Percentiles rank a stretch among this genome's conserved stretches.
Conservation (phyloP, 2,113 vertebrate genomes). For the Passer montanus region DNA sequence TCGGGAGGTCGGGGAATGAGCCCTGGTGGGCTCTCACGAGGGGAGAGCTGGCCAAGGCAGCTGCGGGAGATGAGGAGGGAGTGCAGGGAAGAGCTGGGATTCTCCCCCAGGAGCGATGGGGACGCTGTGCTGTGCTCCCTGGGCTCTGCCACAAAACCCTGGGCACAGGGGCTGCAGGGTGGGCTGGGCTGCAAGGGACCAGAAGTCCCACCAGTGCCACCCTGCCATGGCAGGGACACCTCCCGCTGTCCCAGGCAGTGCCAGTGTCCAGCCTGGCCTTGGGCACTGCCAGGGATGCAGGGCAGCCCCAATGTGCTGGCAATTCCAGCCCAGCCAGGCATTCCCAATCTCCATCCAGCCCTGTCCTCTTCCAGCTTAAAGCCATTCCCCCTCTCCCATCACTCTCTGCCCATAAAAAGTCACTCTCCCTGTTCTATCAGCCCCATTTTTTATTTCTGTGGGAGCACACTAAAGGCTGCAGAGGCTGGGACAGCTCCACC, state of each 20-base stretch:
- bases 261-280: not conserved
- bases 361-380: not conserved
- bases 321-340: not conserved
- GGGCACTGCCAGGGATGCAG: not conserved
- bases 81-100: not conserved
- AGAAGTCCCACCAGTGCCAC: not conserved
- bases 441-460: not conserved
- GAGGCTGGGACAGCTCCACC: not conserved
- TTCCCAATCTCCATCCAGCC: not conserved
- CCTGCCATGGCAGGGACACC: not conserved
- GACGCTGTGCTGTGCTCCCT: fast-evolving
- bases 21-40: not conserved
- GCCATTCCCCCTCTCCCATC: not conserved
- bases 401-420: not conserved
- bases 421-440: fast-evolving
- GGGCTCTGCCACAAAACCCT: not conserved
- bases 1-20: not conserved
- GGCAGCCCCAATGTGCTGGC: not conserved
- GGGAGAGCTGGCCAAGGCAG: not conserved
- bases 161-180: fast-evolving
- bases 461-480: fast-evolving
- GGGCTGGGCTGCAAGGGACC: not conserved
- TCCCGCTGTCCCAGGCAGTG: not conserved
- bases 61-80: fast-evolving
- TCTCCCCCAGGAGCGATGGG: fast-evolving